Base-by-base conservation (phyloP, 2,888 invertebrate species). In the Ophonus ardosiacus region DNA sequence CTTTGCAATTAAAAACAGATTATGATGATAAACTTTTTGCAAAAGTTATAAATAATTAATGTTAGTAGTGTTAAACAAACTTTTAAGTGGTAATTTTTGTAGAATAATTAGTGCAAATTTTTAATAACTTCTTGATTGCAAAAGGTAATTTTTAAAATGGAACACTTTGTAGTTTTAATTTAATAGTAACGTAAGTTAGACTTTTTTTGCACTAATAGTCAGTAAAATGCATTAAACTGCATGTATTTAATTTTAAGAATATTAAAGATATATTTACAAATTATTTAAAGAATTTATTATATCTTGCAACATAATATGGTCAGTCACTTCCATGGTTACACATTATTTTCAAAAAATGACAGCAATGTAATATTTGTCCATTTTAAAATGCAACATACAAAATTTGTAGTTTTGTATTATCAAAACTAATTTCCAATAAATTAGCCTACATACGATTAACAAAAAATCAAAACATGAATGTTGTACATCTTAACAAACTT, bases 11-110 rank as follows among this genome's bases (percentile, higher is more conserved):
- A 51, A 51, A 51, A 31, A 31, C 31, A 31, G 10, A 51, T 51
- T 68, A 38, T 10, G 68, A 38, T 68, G 31, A 68, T 38, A 21
- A 63, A 63, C 24, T 63, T 21, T 15, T 61, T 61, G 10, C 4
- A 13, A 24, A 63, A 63, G 63, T 63, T 63, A 63, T 63, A 63
- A 63, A 63, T 63, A 63, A 68, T 68, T 38, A 68, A 68, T 68
- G 31, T 38, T 68, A 4, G 31, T 68, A 38, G 68, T 68, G 68
- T 13, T 68, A n/a, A 68, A 38, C 13, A 5, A 38, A 68, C 24
- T 38, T 15, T 68, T 38, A 24, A 68, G 38, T 68, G 68, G 15
- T 15, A 38, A 38, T 15, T 7, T 31, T 59, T 59, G 59, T 59
- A 59, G 59, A 59, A 1, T 31, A 18, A 18, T 63, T 63, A 68